Base-by-base conservation (phyloP, 2,113 vertebrate species). In the Charina bottae region DNA sequence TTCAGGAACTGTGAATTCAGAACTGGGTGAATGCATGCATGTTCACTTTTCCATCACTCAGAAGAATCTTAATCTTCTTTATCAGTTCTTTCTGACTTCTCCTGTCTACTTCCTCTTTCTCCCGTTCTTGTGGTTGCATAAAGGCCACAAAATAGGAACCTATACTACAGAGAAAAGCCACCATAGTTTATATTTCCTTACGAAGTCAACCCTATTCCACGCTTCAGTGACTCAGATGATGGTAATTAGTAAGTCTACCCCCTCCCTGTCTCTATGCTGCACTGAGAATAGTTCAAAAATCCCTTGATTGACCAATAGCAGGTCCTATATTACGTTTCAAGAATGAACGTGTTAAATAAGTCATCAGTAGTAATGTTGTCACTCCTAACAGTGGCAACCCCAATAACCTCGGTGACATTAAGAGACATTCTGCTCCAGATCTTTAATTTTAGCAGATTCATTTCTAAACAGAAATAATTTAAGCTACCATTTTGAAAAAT, bases 41-140 rank as follows among this genome's bases (percentile, higher is more conserved):
- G 19, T 28, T 33, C 19, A 24, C 23, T 68, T 28, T 83, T n/a
- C 59, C 12, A 0, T 58, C 26, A 55, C 15, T 54, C 9, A 54
- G 12, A 88, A 83, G 17, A 53, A 37, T 58, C 56, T 54, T 59
- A 46, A 17, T 21, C 72, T 90, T 56, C 83, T 90, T 68, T 91
- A 83, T 93, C 90, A 94, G 60, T 0, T 13, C 15, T 60, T 91
- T 62, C 55, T 78, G 24, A 62, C 90, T 92, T 28, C 33, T 8
- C 12, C 72, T 83, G 33, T 60, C 15, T 42, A 64, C 89, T 87
- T 55, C 53, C 89, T 55, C 56, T 6, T 62, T 72, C 78, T 55
- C 23, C 1, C 0, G 0, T 0, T 23, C 0, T 0, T 0, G 42
- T 0, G 0, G 60, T n/a, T 90, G 3, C 1, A 7, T 13, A 0